Base-by-base conservation (phyloP, 2,113 vertebrate species). In the Pholis gunnellus region DNA sequence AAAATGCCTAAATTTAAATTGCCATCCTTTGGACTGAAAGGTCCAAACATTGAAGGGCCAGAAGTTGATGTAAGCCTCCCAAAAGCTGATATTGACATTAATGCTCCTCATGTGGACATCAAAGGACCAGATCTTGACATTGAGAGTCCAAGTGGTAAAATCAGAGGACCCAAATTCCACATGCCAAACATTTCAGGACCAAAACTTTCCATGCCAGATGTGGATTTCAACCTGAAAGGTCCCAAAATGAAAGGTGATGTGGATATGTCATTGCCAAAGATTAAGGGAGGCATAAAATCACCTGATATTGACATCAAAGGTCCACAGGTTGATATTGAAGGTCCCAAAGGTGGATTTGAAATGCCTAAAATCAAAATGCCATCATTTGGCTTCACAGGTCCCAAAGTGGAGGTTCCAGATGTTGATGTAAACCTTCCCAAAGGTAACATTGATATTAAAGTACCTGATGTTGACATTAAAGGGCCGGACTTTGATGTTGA, bases 11-110 rank as follows among this genome's bases (percentile, higher is more conserved):
- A 95, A 65, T 9, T 96, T 1, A 88, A 91, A 42, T 86, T 94
- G 89, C 94, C 95, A 0, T 89, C 93, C 0, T 80, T 96, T 6
- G 94, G 94, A 0, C 6, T 94, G 6, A 70, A 95, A 81, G 86
- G 44, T 6, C 73, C 68, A 61, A 66, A 79, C 4, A 0, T 66
- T 9, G 81, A 83, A 15, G 79, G 79, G 0, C 75, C 84, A 34
- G 79, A 18, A 6, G 15, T 73, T 56, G 68, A 87, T 25, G 1
- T 79, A 0, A 75, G 60, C 63, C 29, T 6, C 0, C 57, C 68
- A 4, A 48, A 60, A 3, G 6, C 60, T 4, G 38, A 60, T 0
- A 29, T 73, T 25, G 56, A 90, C 0, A 38, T 42, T 11, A 42
- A 42, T 9, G 1, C 40, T 11, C 40, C 40, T 11, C 9, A 36